phyloP scores from a whole-genome alignment of 1,140 invertebrate genomes.

The Homarus americanus region DNA sequence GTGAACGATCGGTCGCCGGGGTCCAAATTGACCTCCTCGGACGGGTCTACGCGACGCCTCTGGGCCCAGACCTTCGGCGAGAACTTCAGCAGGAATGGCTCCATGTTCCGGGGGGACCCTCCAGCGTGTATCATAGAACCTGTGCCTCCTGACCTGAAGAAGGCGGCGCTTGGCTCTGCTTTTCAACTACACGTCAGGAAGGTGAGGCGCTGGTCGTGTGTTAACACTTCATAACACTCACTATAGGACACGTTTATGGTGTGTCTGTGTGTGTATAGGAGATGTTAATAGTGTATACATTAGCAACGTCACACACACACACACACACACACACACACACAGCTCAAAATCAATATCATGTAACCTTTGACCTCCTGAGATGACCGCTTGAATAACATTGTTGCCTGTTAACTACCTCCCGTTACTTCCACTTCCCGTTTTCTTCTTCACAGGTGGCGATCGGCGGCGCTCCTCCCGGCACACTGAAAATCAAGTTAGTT shows the following conservation, averaged over 20 bases:
- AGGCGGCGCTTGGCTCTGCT: slow-evolving; percentile 47
- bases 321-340: neutral
- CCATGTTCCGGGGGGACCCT: slow-evolving; percentile 73
- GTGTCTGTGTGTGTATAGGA: too few species aligned
- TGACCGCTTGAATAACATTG: too few species aligned
- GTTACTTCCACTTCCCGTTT: too few species aligned
- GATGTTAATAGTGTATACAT: too few species aligned
- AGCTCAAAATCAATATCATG: too few species aligned
- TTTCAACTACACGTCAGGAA: slow-evolving; percentile 62
- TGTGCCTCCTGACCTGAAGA: slow-evolving; percentile 61
- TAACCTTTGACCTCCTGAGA: too few species aligned
- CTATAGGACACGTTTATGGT: too few species aligned
- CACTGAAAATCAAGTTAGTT: slow-evolving; percentile 56
- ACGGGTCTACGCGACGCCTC: slow-evolving; percentile 67
- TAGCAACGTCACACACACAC: too few species aligned
- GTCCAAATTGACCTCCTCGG: slow-evolving; percentile 64
- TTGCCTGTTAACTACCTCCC: too few species aligned
- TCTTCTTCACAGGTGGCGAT: slow-evolving; percentile 52
- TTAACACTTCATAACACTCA: too few species aligned
- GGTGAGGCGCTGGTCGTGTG: slow-evolving; percentile 41
- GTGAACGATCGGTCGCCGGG: slow-evolving; percentile 73
- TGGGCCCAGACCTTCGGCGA: slow-evolving; percentile 73
- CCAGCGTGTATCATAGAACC: slow-evolving; percentile 63
- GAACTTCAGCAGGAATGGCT: slow-evolving; percentile 68
- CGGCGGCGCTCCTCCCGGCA: slow-evolving; percentile 60